Conservation (phyloP, 2,888 invertebrate genomes). For the Hofmannophila pseudospretella region DNA sequence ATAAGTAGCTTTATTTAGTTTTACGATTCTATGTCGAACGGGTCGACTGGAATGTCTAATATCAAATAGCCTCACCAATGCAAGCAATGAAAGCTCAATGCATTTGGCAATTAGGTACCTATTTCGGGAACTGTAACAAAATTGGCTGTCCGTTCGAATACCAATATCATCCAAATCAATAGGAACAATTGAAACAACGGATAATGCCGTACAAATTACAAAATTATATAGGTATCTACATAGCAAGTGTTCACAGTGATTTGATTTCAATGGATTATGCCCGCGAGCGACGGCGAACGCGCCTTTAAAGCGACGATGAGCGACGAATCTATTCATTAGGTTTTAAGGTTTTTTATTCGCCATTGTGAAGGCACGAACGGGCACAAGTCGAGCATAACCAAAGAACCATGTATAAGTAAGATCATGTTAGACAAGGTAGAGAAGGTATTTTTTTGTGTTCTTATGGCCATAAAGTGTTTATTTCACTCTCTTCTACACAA, state of each 20-base stretch:
- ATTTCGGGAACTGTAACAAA: background rate
- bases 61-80: too few relatives aligned
- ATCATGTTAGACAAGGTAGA: too few relatives aligned
- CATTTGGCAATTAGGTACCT: background rate
- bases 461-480: too few relatives aligned
- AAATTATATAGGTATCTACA: constrained; percentile 21
- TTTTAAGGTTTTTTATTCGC: constrained; percentile 28
- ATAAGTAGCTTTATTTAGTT: too few relatives aligned
- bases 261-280: constrained; percentile 22
- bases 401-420: too few relatives aligned
- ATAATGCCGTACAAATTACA: constrained; percentile 26
- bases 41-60: too few relatives aligned
- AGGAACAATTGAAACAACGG: constrained; percentile 16
- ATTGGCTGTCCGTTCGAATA: constrained; percentile 14
- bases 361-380: constrained; percentile 18
- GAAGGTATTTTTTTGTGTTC: too few relatives aligned
- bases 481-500: too few relatives aligned
- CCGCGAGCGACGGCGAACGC: constrained; percentile 38
- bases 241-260: constrained; percentile 24
- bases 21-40: too few relatives aligned
- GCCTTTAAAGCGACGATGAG: constrained; percentile 23
- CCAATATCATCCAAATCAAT: constrained; percentile 13
- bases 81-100: too few relatives aligned
- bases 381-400: background rate
- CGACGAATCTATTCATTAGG: constrained; percentile 46